Percentiles rank a stretch among this genome's conserved stretches.
Evolutionary conservation across 2,113 vertebrate genomes (phyloP).

Genomic region (Seriola rivoliana): DNA sequence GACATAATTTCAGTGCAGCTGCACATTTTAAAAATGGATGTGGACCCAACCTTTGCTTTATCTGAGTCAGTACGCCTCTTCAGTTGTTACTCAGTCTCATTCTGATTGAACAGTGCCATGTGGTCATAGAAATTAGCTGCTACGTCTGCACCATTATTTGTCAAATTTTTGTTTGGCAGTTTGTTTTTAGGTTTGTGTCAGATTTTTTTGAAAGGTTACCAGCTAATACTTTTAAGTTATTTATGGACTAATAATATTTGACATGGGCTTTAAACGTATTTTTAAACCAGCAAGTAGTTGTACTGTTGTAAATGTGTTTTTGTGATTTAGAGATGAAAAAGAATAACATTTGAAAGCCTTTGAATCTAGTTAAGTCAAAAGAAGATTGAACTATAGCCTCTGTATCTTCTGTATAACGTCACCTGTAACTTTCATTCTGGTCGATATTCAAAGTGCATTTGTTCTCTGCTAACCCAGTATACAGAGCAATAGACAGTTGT

Average conservation of each 20-base stretch:
- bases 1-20: not conserved
- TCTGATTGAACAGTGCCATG: slow-evolving; percentile 29
- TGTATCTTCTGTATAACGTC: not conserved
- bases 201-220: not conserved
- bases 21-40: slow-evolving; percentile 17
- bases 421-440: slow-evolving; percentile 30
- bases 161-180: not conserved
- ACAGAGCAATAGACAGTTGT: slow-evolving; percentile 3
- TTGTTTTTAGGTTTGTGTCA: not conserved
- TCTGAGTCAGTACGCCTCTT: not conserved
- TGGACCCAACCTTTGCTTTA: not conserved
- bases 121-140: slow-evolving; percentile 3
- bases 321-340: not conserved
- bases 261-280: slow-evolving; percentile 28
- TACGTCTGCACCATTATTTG: not conserved
- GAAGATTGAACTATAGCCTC: not conserved
- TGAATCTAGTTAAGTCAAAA: not conserved
- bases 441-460: slow-evolving; percentile 15
- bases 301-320: slow-evolving; percentile 3
- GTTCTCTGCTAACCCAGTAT: slow-evolving; percentile 8
- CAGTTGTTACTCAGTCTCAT: not conserved
- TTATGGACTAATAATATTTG: slow-evolving; percentile 15
- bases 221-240: slow-evolving; percentile 24
- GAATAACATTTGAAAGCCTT: not conserved
- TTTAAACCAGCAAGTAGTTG: slow-evolving; percentile 26